These are phyloP conservation scores for Propithecus deckenii DNA, from an alignment of 2,797 vertebrate genomes.

Conservation along the genomic window DNA sequence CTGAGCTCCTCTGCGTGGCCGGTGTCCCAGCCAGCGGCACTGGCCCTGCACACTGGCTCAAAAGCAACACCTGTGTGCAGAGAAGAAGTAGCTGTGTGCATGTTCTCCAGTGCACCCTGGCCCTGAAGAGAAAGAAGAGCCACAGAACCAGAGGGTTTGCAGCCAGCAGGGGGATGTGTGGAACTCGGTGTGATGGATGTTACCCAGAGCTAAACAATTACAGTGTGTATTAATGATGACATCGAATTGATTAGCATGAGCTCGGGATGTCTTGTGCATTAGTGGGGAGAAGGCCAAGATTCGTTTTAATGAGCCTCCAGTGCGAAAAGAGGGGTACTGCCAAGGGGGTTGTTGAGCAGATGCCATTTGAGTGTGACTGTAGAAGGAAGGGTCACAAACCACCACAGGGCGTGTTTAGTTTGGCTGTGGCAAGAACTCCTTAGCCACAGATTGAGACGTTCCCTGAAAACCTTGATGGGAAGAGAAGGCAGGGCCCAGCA, in stretches of 20 bases:
- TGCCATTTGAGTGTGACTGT: neutral
- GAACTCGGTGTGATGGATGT: neutral
- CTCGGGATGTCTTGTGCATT: neutral
- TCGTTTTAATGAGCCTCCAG: neutral
- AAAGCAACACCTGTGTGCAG: neutral
- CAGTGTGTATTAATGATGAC: neutral
- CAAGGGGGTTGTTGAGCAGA: neutral
- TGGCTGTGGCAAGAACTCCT: neutral
- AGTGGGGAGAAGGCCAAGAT: neutral
- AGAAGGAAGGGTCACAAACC: neutral
- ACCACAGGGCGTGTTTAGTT: neutral
- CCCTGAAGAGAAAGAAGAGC: neutral
- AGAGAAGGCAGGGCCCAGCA: accelerated
- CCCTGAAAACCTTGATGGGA: neutral
- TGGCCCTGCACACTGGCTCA: neutral
- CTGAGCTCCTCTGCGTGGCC: accelerated
- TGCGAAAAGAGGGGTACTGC: neutral
- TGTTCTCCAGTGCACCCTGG: neutral
- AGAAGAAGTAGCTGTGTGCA: accelerated
- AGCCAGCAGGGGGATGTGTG: neutral
- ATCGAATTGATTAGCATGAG: slow-evolving; percentile 1
- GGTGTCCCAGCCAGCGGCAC: neutral
- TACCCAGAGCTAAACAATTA: slow-evolving; percentile 10
- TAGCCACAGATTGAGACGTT: accelerated
- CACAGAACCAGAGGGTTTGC: neutral